These are phyloP conservation scores for Orchesella cincta DNA, from an alignment of 1,140 invertebrate species.

Conservation along the genomic window DNA sequence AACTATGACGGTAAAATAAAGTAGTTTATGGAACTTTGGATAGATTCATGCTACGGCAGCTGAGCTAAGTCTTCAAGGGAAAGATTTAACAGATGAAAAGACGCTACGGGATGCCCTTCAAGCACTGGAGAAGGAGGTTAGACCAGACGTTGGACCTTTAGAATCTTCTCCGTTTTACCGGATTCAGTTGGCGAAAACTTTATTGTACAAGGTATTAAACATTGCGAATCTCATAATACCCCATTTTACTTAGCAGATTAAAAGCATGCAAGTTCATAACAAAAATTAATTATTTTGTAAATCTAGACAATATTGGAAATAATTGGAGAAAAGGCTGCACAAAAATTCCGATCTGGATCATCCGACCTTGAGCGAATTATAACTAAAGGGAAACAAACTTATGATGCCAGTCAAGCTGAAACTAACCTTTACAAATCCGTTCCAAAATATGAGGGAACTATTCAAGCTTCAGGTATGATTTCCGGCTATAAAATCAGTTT, in stretches of 20 bases:
- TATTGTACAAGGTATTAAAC: conserved; percentile 72
- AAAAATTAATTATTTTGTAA: not conserved
- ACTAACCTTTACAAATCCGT: conserved; percentile 58
- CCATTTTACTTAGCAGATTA: not conserved
- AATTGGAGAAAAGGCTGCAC: conserved; percentile 43
- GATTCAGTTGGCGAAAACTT: conserved; percentile 64
- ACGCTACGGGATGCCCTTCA: conserved; percentile 64
- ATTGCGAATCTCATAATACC: not conserved
- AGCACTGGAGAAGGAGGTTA: conserved; percentile 64
- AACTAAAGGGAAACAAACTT: conserved; percentile 56
- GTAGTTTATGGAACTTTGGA: no score
- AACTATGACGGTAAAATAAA: not conserved
- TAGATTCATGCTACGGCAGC: conserved; percentile 67
- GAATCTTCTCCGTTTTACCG: conserved; percentile 68
- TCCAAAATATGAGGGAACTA: conserved; percentile 57
- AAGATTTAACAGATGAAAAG: conserved; percentile 57
- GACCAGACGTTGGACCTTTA: conserved; percentile 65
- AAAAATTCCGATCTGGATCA: conserved; percentile 37
- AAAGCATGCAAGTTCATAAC: no score
- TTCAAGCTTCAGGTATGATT: conserved; percentile 54
- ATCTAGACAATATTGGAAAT: conserved; percentile 52
- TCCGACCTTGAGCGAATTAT: conserved; percentile 45
- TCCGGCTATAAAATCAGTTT: not conserved
- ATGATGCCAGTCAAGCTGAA: conserved; percentile 55
- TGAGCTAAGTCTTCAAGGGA: conserved; percentile 67